Base-by-base conservation (phyloP, 2,888 invertebrate species). In the Saturnia japonica region DNA sequence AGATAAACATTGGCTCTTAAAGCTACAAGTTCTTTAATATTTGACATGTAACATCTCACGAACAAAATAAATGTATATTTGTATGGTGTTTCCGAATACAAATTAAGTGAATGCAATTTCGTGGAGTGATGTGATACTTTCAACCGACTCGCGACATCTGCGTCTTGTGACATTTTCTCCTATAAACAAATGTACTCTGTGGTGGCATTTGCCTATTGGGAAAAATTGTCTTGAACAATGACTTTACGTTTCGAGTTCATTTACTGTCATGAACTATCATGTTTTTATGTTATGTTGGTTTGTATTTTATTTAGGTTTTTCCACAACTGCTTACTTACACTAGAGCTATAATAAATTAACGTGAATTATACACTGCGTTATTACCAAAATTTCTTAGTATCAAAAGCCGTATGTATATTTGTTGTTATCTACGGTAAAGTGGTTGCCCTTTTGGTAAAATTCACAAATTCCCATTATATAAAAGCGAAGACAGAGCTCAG, bases 81-180 rank as follows among this genome's bases (percentile, higher is more conserved):
- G 77, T 81, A 82, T 83, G 78, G 74, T 76, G 80, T 82, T 82
- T 84, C 86, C 82, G 91, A 91, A 92, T 92, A 92, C 90, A 87
- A 90, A 92, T 88, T 85, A 87, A 86, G 80, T 71, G 79, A 83
- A 85, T 91, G 90, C 89, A 90, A 90, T 91, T 89, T 90, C 82
- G 82, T 77, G 76, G 82, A 84, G 82, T 88, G 87, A 89, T 87
- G 88, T 88, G 90, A 90, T 89, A 80, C 86, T 87, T 88, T 85
- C 84, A 88, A 85, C 82, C 78, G 75, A 77, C 82, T 83, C 83
- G 82, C 28, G 57, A 84, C 81, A 79, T 81, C 77, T 75, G 74
- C 80, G 76, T 80, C 78, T 80, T 77, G 77, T 73, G 85, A 87
- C 88, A 90, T 90, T 90, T 90, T n/a, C n/a, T n/a, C n/a, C n/a